phyloP scores from a whole-genome alignment of 2,797 vertebrate genomes.

The Sebastes goodei region DNA sequence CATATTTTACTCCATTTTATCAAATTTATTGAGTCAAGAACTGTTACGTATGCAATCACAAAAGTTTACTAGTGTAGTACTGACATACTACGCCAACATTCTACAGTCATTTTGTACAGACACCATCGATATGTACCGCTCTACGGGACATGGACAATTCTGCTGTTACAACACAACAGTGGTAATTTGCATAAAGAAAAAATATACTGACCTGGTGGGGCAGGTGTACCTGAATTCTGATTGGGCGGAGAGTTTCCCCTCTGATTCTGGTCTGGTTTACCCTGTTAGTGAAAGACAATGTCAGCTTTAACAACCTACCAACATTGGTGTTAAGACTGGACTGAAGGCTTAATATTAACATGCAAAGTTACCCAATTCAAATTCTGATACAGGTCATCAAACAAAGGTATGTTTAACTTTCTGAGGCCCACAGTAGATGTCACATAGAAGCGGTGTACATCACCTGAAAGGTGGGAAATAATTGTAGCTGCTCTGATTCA shows the following conservation, averaged over 20 bases:
- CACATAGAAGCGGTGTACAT: too few relatives aligned
- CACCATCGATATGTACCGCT: background rate
- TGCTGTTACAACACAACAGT: background rate
- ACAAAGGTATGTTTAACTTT: background rate
- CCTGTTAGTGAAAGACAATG: conserved; percentile 73
- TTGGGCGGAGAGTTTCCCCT: conserved; percentile 89
- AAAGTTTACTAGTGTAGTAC: too few relatives aligned
- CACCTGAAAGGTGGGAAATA: too few relatives aligned
- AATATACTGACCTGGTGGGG: conserved; percentile 86
- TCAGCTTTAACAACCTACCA: background rate
- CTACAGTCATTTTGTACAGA: background rate
- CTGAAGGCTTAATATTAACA: background rate
- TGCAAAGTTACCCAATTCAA: background rate
- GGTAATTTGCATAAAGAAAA: background rate
- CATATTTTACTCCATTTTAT: background rate
- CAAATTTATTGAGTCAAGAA: background rate
- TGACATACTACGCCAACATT: too few relatives aligned
- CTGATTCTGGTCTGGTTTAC: conserved; percentile 92
- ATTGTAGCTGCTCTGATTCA: too few relatives aligned
- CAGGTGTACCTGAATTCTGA: conserved; percentile 90
- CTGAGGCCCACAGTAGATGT: too few relatives aligned
- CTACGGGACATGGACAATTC: background rate
- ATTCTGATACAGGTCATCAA: background rate
- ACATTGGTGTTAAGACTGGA: background rate
- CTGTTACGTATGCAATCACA: background rate